phyloP scores from a whole-genome alignment of 2,888 invertebrate genomes.

The Bibio marci region DNA sequence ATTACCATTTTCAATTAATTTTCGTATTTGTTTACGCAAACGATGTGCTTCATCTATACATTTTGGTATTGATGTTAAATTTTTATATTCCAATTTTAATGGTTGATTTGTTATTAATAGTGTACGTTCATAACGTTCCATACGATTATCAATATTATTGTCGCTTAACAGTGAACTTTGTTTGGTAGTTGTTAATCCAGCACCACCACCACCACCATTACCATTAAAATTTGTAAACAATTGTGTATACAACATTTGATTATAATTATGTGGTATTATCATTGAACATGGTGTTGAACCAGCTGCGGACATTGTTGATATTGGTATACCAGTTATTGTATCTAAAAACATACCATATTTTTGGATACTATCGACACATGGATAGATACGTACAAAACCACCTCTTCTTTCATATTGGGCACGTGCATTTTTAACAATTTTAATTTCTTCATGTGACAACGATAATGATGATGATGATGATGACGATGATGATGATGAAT shows the following conservation, averaged over 20 bases:
- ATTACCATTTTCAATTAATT: conserved; percentile 42
- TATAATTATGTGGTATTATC: conserved; percentile 51
- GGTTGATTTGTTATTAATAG: conserved; percentile 21
- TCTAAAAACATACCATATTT: conserved; percentile 65
- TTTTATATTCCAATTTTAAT: conserved; percentile 15
- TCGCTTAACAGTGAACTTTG: no score
- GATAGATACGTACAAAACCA: conserved; percentile 82
- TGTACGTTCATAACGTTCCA: conserved; percentile 31
- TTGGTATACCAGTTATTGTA: conserved; percentile 55
- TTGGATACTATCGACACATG: conserved; percentile 74
- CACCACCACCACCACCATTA: no score
- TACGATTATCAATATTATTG: conserved; percentile 24
- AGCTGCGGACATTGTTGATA: conserved; percentile 38
- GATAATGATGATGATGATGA: conserved; percentile 7
- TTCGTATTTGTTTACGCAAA: conserved; percentile 22
- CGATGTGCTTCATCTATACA: conserved; percentile 23
- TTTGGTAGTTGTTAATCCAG: no score
- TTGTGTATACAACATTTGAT: conserved; percentile 57
- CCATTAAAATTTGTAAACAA: conserved; percentile 33
- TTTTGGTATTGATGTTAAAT: conserved; percentile 19
- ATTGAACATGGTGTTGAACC: conserved; percentile 38
- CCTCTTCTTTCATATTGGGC: conserved; percentile 70
- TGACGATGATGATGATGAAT: conserved; percentile 8
- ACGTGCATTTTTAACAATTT: conserved; percentile 54
- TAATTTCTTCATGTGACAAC: conserved; percentile 59